Evolutionary conservation across 1,140 invertebrate genomes (phyloP), one percentile per base, ranked within the genome.

Genomic region (Hycleus cichorii): DNA sequence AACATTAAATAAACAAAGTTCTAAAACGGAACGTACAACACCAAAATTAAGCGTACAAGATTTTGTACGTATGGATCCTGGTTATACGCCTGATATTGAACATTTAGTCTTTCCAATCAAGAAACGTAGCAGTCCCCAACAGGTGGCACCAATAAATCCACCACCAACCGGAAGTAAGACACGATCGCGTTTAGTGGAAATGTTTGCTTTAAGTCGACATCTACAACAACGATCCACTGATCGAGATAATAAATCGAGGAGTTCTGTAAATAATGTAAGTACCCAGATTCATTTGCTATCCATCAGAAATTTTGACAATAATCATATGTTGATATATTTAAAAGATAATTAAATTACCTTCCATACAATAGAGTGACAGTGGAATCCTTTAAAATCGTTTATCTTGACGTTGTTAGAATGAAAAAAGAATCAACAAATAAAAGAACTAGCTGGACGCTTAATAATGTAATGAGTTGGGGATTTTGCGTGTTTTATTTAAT

Each of bases 11-110:
- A 62, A 64, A 9, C 49, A 53, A 24, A 45, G 51, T n/a, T 53
- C 51, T 1, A 57, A 68, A 61, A 53, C 40, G 6, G 67, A 65
- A 32, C 32, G 32, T 32, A 1, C 32, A 32, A 32, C 32, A 8
- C 59, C 62, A 8, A 71, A 72, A 49, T 62, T 72, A 11, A 72
- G 69, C 54, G 63, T 74, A 46, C 71, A 74, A 57, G 71, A 73
- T 47, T 72, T 71, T 39, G 70, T 72, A n/a, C 49, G 70, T 12
- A 71, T 72, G 69, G 72, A 73, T 65, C 69, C 69, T 27, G 67
- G 69, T 49, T 82, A 81, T 63, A 82, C 78, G 40, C 73, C 79
- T 49, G 80, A 82, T 65, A 81, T 81, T 66, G 80, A 81, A 63
- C 79, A 81, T 59, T 71, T 81, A 51, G 80, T 81, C 43, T 80